A percentile compares a stretch with the other conserved stretches of the same genome.
These are phyloP conservation scores for Thumatha senex DNA, from an alignment of 2,888 invertebrate species.

Conservation along the genomic window DNA sequence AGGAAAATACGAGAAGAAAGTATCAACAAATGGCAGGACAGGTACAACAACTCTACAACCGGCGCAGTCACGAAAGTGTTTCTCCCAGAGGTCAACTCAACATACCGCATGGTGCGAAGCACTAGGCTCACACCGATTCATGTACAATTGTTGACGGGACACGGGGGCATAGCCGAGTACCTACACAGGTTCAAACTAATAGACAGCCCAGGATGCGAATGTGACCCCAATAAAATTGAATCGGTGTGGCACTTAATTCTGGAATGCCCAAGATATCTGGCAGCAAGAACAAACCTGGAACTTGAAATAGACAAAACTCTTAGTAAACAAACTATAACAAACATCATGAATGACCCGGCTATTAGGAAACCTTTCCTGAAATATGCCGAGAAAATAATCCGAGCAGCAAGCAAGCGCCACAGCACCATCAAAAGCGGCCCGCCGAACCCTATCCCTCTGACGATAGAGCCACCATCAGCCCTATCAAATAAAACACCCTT, in stretches of 20 bases:
- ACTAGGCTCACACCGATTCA: background rate
- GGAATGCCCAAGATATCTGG: conserved; percentile 1
- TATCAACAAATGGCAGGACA: conserved; percentile 5
- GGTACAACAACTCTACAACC: conserved; percentile 4
- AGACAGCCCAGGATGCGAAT: conserved; percentile 8
- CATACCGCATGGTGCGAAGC: conserved; percentile 3
- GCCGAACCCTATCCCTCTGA: background rate
- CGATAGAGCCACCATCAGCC: background rate
- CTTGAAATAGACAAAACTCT: background rate
- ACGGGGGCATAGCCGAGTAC: conserved; percentile 11
- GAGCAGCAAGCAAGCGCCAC: background rate
- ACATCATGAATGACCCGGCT: background rate
- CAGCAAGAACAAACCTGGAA: background rate
- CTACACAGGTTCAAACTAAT: conserved; percentile 6
- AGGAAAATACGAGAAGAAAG: conserved; percentile 6
- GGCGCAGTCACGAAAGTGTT: conserved; percentile 7
- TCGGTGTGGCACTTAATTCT: conserved; percentile 1
- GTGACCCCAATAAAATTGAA: conserved; percentile 2
- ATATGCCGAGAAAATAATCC: background rate
- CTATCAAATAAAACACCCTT: background rate
- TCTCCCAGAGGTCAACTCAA: conserved; percentile 1
- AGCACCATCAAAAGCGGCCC: background rate
- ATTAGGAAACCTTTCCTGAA: background rate
- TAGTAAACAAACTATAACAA: background rate
- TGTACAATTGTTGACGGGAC: conserved; percentile 7